phyloP scores from a whole-genome alignment of 2,797 vertebrate species.

The Smutsia gigantea region DNA sequence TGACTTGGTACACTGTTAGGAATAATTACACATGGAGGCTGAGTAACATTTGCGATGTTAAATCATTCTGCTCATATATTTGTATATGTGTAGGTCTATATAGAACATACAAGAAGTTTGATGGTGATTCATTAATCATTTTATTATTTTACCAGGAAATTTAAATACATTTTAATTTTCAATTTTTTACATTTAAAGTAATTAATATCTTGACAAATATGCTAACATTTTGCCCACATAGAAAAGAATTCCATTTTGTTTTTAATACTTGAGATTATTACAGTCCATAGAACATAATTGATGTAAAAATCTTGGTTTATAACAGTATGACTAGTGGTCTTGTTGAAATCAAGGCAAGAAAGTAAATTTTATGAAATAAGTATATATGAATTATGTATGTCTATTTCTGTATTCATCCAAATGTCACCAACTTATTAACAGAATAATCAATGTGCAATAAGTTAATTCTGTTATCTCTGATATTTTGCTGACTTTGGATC shows the following conservation, averaged over 20 bases:
- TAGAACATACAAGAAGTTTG: background rate
- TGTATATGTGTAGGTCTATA: background rate
- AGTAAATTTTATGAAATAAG: slow-evolving; percentile 7
- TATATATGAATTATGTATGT: background rate
- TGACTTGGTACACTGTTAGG: background rate
- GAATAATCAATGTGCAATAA: background rate
- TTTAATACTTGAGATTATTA: slow-evolving; percentile 15
- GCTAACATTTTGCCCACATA: background rate
- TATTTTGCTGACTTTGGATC: background rate
- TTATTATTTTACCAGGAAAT: background rate
- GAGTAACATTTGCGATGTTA: background rate
- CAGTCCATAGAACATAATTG: background rate
- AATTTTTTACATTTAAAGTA: background rate
- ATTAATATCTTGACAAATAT: background rate
- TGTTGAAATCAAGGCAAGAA: background rate
- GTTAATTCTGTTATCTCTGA: background rate
- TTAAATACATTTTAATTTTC: slow-evolving; percentile 15
- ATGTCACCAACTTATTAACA: background rate
- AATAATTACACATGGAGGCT: background rate
- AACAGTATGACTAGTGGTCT: background rate
- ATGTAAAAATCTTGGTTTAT: slow-evolving; percentile 39
- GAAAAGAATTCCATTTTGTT: slow-evolving; percentile 13
- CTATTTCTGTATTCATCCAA: background rate
- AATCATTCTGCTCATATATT: background rate
- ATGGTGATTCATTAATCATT: background rate